Evolutionary conservation across 1,140 invertebrate genomes (phyloP), one percentile per base, ranked within the genome.

Genomic region (Caenorhabditis latens): DNA sequence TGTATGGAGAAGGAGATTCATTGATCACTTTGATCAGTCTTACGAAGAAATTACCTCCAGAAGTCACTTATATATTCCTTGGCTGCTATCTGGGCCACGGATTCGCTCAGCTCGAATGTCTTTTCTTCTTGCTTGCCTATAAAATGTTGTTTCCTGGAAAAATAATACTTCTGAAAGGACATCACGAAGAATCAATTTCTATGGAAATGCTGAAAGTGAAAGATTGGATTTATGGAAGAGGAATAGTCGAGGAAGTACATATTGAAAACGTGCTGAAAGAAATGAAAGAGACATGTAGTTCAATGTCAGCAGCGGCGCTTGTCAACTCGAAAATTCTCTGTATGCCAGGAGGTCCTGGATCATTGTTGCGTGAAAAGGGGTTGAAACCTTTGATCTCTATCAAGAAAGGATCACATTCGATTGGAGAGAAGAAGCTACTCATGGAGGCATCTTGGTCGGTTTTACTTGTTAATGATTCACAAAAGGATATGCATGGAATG

Each of bases 401-500:
- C 21, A 79, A 79, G 21, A 79, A 79, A 42, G 71, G 71, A 24
- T 21, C 24, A 24, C 71, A 79, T 24, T 40, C 71, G 8, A 79
- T 79, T 53, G 71, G 19, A 21, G 71, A 79, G 24, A 79, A 50
- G 11, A 79, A 79, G n/a, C 14, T 79, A 46, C n/a, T 79, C 21
- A 79, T 79, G 71, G 71, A 79, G n/a, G 43, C 71, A 11, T 16
- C 71, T 13, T 79, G 71, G 71, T 79, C 71, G n/a, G 71, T 79
- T 16, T 53, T 79, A 32, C n/a, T 79, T 13, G 11, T 79, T 4
- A 50, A 79, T 79, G 71, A 79, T 4, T 16, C 71, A 46, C 71
- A 79, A n/a, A 79, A 79, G n/a, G 71, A 79, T 53, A 79, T 79
- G 71, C 71, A 79, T 50, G 71, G 71, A 48, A 79, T 79, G 71